A percentile compares a stretch with the other conserved stretches of the same genome.
Conservation (phyloP, 2,113 vertebrate genomes). For the Apistogramma diplotaenia region DNA sequence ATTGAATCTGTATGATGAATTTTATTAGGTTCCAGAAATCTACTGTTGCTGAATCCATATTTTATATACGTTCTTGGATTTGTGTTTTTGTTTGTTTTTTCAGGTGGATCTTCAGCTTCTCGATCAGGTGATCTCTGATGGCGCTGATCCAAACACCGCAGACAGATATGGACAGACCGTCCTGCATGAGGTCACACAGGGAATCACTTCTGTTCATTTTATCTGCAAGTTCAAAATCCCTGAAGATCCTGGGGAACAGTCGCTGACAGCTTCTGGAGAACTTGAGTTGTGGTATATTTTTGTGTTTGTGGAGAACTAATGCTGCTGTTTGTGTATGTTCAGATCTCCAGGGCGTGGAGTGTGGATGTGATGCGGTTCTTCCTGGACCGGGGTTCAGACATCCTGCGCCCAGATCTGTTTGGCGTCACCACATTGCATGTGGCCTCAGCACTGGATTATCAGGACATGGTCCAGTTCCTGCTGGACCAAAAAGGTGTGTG, state of each 20-base stretch:
- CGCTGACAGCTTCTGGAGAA: neutral
- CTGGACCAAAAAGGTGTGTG: slow-evolving; percentile 58
- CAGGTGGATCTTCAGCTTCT: slow-evolving; percentile 71
- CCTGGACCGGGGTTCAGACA: slow-evolving; percentile 64
- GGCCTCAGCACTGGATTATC: slow-evolving; percentile 69
- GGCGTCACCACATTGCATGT: slow-evolving; percentile 73
- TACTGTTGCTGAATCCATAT: no score
- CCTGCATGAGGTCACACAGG: slow-evolving; percentile 70
- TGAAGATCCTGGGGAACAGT: neutral
- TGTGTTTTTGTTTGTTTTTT: neutral
- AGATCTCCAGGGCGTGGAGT: slow-evolving; percentile 73
- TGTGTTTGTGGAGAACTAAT: neutral
- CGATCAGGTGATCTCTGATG: slow-evolving; percentile 45
- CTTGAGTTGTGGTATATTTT: neutral
- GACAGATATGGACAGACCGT: slow-evolving; percentile 72
- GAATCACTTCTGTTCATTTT: neutral
- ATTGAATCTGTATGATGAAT: no score
- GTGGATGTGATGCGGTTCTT: slow-evolving; percentile 76
- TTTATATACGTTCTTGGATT: no score
- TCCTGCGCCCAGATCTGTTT: slow-evolving; percentile 51
- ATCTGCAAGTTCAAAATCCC: neutral
- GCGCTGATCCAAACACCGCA: slow-evolving; percentile 65
- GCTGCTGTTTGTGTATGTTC: neutral
- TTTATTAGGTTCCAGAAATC: no score
- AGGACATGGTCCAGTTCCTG: slow-evolving; percentile 72